These are phyloP conservation scores for Rostratula benghalensis DNA, from an alignment of 2,113 vertebrate species.

Conservation along the genomic window DNA sequence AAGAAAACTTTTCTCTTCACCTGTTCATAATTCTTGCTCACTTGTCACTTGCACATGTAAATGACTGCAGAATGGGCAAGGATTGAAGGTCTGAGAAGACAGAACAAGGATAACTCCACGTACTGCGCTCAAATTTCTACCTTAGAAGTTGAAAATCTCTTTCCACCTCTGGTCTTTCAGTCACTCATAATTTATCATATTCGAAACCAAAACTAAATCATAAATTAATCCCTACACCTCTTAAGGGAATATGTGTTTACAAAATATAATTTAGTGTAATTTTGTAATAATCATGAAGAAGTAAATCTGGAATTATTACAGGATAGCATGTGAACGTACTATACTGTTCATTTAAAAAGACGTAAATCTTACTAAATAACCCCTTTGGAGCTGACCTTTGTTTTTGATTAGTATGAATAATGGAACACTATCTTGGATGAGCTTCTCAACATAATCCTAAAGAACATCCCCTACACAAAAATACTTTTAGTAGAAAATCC, in stretches of 20 bases:
- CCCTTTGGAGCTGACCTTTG: not conserved
- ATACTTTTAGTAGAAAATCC: not conserved
- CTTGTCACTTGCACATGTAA: not conserved
- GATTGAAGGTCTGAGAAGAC: not conserved
- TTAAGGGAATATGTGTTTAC: not conserved
- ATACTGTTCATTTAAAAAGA: not conserved
- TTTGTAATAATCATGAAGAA: not conserved
- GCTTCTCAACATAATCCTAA: not conserved
- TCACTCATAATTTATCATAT: not conserved
- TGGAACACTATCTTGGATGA: not conserved
- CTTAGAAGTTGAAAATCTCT: not conserved
- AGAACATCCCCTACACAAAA: not conserved
- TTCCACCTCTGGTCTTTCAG: not conserved
- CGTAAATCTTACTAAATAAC: not conserved
- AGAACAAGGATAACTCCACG: not conserved
- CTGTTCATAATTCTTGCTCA: not conserved
- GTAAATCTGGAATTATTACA: not conserved
- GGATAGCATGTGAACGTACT: not conserved
- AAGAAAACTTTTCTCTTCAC: not conserved
- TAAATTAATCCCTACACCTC: not conserved
- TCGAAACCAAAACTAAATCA: not conserved
- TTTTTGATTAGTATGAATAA: constrained; percentile 4
- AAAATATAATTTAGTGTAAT: not conserved
- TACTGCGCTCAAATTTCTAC: rapidly evolving
- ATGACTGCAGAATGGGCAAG: not conserved